Conservation (phyloP, 2,797 vertebrate genomes). For the Carapus acus region DNA sequence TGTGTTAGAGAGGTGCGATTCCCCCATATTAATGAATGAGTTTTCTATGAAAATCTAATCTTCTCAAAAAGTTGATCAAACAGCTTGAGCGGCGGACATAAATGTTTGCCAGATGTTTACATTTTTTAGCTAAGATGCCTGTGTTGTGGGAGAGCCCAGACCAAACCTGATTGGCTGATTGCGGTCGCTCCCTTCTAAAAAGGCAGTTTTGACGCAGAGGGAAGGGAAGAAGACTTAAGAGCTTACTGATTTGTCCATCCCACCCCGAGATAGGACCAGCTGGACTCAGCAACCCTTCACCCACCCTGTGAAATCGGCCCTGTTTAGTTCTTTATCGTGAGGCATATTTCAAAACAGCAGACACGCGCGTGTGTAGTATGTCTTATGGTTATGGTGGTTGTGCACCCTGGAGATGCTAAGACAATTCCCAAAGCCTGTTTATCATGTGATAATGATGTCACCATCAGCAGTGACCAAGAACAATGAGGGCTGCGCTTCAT, state of each 20-base stretch:
- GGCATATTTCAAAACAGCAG: conserved; percentile 25
- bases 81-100: conserved; percentile 51
- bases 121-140: conserved; percentile 67
- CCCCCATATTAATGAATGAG: too few relatives aligned
- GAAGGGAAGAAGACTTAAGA: conserved; percentile 47
- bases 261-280: conserved; percentile 60
- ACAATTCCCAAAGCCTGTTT: conserved; percentile 51
- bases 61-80: conserved; percentile 40
- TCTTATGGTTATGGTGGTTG: conserved; percentile 13
- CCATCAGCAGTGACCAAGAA: conserved; percentile 48
- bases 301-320: conserved; percentile 7
- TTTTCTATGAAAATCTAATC: too few relatives aligned
- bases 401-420: conserved; percentile 27
- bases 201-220: conserved; percentile 51
- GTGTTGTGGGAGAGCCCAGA: conserved; percentile 61
- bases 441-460: conserved; percentile 62
- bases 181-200: conserved; percentile 26
- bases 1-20: too few relatives aligned
- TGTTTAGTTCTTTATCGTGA: conserved; percentile 6
- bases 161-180: conserved; percentile 54
- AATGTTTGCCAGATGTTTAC: conserved; percentile 78
- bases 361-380: conserved; percentile 25
- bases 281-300: conserved; percentile 48
- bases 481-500: conserved; percentile 43
- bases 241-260: conserved; percentile 45